phyloP scores from a whole-genome alignment of 2,888 invertebrate species.

The Drosophila mayaguana region DNA sequence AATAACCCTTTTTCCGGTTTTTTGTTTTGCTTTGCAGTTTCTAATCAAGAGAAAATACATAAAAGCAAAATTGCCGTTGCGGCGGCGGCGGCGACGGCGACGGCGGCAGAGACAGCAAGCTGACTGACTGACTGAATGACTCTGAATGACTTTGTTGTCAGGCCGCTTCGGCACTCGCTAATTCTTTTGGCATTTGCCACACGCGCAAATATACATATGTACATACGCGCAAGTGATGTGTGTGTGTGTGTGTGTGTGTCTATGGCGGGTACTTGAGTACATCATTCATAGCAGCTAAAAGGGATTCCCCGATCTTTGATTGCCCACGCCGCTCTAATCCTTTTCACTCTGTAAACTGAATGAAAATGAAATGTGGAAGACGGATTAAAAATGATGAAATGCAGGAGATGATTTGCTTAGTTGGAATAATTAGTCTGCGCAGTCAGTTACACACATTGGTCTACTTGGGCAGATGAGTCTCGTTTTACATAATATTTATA shows the following conservation, averaged over 20 bases:
- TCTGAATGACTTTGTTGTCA: slow-evolving; percentile 46
- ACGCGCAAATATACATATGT: slow-evolving; percentile 8
- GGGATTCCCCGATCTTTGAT: slow-evolving; percentile 20
- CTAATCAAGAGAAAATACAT: slow-evolving; percentile 76
- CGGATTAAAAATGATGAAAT: neutral
- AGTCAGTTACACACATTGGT: neutral
- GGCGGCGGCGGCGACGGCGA: slow-evolving; percentile 1
- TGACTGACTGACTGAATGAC: slow-evolving; percentile 34
- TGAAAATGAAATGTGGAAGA: slow-evolving; percentile 1
- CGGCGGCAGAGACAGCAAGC: slow-evolving; percentile 1
- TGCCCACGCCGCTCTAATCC: slow-evolving; percentile 10
- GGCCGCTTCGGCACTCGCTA: slow-evolving; percentile 35
- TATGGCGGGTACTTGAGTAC: neutral
- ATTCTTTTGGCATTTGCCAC: slow-evolving; percentile 46
- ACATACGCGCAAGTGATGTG: neutral
- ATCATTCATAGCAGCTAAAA: neutral
- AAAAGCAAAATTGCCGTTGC: slow-evolving; percentile 60
- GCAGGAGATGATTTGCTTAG: neutral
- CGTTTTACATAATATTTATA: neutral
- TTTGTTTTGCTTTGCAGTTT: slow-evolving; percentile 81
- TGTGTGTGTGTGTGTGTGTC: neutral
- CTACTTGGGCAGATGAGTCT: slow-evolving; percentile 5
- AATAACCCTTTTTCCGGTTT: slow-evolving; percentile 81
- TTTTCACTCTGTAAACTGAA: neutral
- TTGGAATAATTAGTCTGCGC: neutral